A percentile compares a stretch with the other conserved stretches of the same genome.
Conservation (phyloP, 1,140 invertebrate species). For the Lepeophtheirus salmonis region DNA sequence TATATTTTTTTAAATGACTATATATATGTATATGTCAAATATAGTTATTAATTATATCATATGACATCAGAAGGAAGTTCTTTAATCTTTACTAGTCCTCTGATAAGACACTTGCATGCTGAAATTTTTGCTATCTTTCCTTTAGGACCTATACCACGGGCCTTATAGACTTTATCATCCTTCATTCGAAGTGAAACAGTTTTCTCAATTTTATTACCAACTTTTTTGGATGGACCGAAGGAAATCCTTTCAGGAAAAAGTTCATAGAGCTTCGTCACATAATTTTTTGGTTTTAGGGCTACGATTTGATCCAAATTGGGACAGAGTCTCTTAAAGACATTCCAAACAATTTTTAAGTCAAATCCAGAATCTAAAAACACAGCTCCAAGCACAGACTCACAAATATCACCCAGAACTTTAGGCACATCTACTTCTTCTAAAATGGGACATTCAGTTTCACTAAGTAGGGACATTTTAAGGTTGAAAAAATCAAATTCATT, state of each 20-base stretch:
- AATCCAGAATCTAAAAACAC: slow-evolving; percentile 19
- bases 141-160: not conserved
- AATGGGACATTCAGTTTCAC: slow-evolving; percentile 6
- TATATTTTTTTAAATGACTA: no score
- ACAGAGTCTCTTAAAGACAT: slow-evolving; percentile 14
- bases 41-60: no score
- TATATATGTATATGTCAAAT: no score
- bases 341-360: slow-evolving; percentile 13
- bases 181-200: not conserved
- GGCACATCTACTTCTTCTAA: slow-evolving; percentile 19
- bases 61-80: not conserved
- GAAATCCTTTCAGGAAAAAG: not conserved
- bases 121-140: not conserved
- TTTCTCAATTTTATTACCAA: not conserved
- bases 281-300: not conserved
- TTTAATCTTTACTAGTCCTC: not conserved
- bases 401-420: slow-evolving; percentile 18
- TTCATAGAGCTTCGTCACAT: not conserved
- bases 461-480: not conserved
- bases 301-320: not conserved
- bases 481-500: not conserved
- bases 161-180: not conserved
- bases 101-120: not conserved
- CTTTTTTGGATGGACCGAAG: not conserved
- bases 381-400: slow-evolving; percentile 18